These are phyloP conservation scores for Drosophila lutescens DNA, from an alignment of 2,888 invertebrate species.

Conservation along the genomic window DNA sequence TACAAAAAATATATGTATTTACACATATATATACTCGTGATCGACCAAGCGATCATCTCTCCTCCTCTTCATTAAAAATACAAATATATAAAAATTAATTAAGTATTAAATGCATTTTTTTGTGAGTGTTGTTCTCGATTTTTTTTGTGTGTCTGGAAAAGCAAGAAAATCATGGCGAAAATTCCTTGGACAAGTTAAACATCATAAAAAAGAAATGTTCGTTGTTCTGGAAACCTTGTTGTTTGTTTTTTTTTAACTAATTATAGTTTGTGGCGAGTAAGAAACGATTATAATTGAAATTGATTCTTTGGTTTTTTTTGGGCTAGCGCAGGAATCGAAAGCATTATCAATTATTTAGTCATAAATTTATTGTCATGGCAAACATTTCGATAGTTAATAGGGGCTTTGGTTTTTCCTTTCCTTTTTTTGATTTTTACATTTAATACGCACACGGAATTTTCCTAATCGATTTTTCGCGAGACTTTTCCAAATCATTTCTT, in stretches of 20 bases:
- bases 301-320: constrained; percentile 15
- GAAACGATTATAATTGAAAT: constrained; percentile 53
- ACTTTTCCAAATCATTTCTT: constrained; percentile 68
- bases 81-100: constrained; percentile 77
- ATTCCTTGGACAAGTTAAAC: constrained; percentile 37
- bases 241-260: constrained; percentile 22
- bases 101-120: constrained; percentile 78
- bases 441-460: constrained; percentile 71
- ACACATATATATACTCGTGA: constrained; percentile 43
- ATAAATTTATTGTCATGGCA: constrained; percentile 79
- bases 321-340: constrained; percentile 54
- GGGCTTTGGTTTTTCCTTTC: constrained; percentile 40
- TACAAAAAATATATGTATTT: constrained; percentile 70
- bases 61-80: constrained; percentile 52
- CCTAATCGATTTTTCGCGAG: constrained; percentile 66
- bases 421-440: constrained; percentile 36
- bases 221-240: constrained; percentile 79
- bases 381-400: constrained; percentile 67
- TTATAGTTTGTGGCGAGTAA: constrained; percentile 32
- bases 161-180: constrained; percentile 56
- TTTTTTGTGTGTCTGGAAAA: constrained; percentile 61
- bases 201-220: constrained; percentile 67
- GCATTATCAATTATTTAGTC: constrained; percentile 67
- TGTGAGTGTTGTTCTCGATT: constrained; percentile 37
- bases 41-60: constrained; percentile 22